phyloP scores from a whole-genome alignment of 2,113 vertebrate genomes.

The Calypte anna region DNA sequence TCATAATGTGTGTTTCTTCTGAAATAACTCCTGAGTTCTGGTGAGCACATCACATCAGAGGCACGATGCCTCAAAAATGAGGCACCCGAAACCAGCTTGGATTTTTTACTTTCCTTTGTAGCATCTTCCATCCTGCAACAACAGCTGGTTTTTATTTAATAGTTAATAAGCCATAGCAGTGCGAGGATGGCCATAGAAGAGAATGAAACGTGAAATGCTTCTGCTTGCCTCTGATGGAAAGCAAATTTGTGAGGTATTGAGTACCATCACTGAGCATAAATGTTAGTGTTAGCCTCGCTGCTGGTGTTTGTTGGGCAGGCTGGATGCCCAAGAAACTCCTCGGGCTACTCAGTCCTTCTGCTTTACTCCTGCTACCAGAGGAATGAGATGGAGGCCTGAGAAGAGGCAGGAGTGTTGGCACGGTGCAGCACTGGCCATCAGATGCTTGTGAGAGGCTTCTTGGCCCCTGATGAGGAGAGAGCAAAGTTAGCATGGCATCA shows the following conservation, averaged over 20 bases:
- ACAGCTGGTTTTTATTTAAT: not conserved
- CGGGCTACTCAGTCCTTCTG: not conserved
- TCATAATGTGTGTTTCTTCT: not conserved
- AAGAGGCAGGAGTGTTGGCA: conserved; percentile 26
- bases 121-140: not conserved
- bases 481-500: not conserved
- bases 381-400: not conserved
- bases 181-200: not conserved
- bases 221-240: not conserved
- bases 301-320: not conserved
- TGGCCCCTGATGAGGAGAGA: accelerated
- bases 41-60: not conserved
- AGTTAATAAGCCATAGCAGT: not conserved
- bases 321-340: not conserved
- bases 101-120: not conserved
- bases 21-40: not conserved
- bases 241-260: not conserved
- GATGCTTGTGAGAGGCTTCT: not conserved
- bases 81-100: not conserved
- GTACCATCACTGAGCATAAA: accelerated
- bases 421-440: not conserved
- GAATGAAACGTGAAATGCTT: not conserved
- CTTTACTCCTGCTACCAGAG: not conserved
- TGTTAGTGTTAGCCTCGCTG: accelerated
- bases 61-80: not conserved